Evolutionary conservation across 2,888 invertebrate species (phyloP).

Genomic region (Xylocampa areola): DNA sequence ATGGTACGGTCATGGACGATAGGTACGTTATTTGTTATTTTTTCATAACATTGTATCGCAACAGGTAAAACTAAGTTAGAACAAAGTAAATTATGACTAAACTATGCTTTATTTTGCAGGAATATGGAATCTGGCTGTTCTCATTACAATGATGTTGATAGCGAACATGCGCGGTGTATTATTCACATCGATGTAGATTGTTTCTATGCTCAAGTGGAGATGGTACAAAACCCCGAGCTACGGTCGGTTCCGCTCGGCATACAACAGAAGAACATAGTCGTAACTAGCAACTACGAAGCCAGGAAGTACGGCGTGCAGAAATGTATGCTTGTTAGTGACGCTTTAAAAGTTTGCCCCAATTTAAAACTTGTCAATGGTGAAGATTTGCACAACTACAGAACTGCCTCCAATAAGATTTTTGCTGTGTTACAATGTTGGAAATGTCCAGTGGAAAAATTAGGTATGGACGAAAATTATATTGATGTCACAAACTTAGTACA

Average conservation of each 20-base stretch:
- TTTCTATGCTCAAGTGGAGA: conserved; percentile 96
- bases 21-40: conserved; percentile 76
- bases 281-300: conserved; percentile 96
- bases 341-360: conserved; percentile 92
- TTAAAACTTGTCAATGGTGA: conserved; percentile 95
- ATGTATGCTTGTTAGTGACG: conserved; percentile 94
- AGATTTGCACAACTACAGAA: conserved; percentile 94
- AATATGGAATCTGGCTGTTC: conserved; percentile 87
- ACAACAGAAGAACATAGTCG: conserved; percentile 95
- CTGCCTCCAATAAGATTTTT: conserved; percentile 94
- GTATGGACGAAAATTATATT: conserved; percentile 95
- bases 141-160: conserved; percentile 75
- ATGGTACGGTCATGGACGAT: conserved; percentile 82
- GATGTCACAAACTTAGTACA: conserved; percentile 93
- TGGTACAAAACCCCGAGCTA: conserved; percentile 92
- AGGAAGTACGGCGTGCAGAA: conserved; percentile 93
- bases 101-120: conserved; percentile 79
- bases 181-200: conserved; percentile 95
- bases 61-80: conserved; percentile 83
- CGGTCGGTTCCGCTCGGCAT: conserved; percentile 93
- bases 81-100: conserved; percentile 81
- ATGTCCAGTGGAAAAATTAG: conserved; percentile 93
- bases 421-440: conserved; percentile 93
- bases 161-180: conserved; percentile 91
- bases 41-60: conserved; percentile 72